Evolutionary conservation across 2,797 vertebrate genomes (phyloP).

Genomic region (Glyptemys insculpta): DNA sequence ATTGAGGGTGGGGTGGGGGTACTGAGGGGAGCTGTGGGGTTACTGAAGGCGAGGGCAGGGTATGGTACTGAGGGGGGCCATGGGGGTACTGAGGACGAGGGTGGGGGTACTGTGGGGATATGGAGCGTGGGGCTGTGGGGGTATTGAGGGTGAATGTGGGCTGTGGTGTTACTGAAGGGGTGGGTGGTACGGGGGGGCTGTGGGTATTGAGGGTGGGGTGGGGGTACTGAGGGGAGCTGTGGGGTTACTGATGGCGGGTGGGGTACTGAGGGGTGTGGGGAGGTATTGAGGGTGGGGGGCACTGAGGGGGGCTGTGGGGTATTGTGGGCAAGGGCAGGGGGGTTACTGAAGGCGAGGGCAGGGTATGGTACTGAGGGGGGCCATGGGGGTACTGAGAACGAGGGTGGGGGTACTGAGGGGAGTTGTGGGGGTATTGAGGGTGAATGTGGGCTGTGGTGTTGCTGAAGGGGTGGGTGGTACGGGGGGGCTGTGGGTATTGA

Average conservation of each 20-base stretch:
- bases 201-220: too few relatives aligned
- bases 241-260: too few relatives aligned
- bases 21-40: too few relatives aligned
- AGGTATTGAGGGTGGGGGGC: background rate
- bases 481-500: background rate
- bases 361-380: background rate
- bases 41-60: too few relatives aligned
- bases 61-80: too few relatives aligned
- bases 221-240: background rate
- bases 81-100: too few relatives aligned
- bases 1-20: too few relatives aligned
- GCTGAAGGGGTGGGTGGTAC: accelerated
- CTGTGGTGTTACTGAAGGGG: background rate
- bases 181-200: background rate
- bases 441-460: accelerated
- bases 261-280: background rate
- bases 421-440: background rate
- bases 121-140: background rate
- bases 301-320: background rate
- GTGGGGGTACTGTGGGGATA: background rate
- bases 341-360: too few relatives aligned
- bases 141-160: background rate
- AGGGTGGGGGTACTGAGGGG: background rate
- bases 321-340: background rate
- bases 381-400: background rate